These are phyloP conservation scores for Sorex fumeus DNA, from an alignment of 2,113 vertebrate species.

Conservation along the genomic window DNA sequence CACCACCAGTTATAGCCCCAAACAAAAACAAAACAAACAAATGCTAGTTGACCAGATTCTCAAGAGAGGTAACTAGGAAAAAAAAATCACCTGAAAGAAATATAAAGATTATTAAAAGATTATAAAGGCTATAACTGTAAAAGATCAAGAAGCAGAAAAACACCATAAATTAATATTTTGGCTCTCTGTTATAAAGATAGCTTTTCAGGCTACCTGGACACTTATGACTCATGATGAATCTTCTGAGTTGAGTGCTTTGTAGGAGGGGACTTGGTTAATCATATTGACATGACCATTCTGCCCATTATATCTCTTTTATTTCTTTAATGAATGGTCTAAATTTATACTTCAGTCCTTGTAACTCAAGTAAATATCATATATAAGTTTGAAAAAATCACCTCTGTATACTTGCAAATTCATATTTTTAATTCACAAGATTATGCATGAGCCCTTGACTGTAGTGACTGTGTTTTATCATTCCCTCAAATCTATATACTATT, in stretches of 20 bases:
- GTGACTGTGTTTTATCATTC: not conserved
- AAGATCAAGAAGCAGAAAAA: no score
- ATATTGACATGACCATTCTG: not conserved
- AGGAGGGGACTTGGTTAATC: not conserved
- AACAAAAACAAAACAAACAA: no score
- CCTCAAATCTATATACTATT: not conserved
- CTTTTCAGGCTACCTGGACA: not conserved
- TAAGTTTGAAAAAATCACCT: not conserved
- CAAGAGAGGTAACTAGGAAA: no score
- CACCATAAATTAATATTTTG: no score
- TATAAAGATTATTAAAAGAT: no score
- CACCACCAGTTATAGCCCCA: no score
- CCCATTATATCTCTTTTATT: not conserved
- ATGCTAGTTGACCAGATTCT: no score
- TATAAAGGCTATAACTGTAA: no score
- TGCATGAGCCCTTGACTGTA: not conserved
- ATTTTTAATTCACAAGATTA: not conserved
- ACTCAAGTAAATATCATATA: not conserved
- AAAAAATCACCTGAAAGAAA: no score
- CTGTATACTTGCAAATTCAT: not conserved
- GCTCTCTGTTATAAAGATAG: not conserved
- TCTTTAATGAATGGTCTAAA: not conserved
- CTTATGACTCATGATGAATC: no score
- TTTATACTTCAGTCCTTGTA: not conserved
- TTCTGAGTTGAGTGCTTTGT: no score